Base-by-base conservation (phyloP, 1,140 invertebrate species). In the Pseudomyrmex pallidus region DNA sequence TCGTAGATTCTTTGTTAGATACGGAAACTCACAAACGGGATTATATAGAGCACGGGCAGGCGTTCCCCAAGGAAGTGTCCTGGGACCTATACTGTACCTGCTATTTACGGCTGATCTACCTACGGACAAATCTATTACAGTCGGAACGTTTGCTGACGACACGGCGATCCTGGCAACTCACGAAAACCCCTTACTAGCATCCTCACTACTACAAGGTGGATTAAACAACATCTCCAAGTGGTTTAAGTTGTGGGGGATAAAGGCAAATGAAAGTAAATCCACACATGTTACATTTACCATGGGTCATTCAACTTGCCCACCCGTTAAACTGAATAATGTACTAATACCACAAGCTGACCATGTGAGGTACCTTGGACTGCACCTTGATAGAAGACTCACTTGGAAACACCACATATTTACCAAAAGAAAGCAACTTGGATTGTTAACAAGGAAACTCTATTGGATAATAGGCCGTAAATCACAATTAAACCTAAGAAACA, bases 211-310 rank as follows among this genome's bases (percentile, higher is more conserved):
- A 8, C 57, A 72, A 44, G 50, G 48, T 50, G 1, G 3, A 50
- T 9, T 80, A 77, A 61, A 59, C 84, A 57, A 77, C 70, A 77
- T 89, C 12, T 61, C 85, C 17, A 5, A 84, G n/a, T n/a, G n/a
- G n/a, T n/a, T n/a, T n/a, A n/a, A n/a, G n/a, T n/a, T n/a, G 57
- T 92, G 90, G 89, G 77, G 84, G 57, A 91, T 91, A n/a, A 88
- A 89, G 80, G 83, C 89, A 0, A 91, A 91, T 15, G n/a, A 9
- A 35, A n/a, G n/a, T 0, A 64, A 64, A 22, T 76, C 44, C 9
- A 68, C 76, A 9, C 85, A 89, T n/a, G 78, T 91, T 46, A n/a
- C 89, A 82, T 1, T 89, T 90, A 80, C 89, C 8, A 86, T n/a
- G 35, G 57, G 1, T 57, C 54, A 72, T 44, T 15, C 57, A 17